phyloP scores from a whole-genome alignment of 2,113 vertebrate species.

The Cricetomys ansorgei region DNA sequence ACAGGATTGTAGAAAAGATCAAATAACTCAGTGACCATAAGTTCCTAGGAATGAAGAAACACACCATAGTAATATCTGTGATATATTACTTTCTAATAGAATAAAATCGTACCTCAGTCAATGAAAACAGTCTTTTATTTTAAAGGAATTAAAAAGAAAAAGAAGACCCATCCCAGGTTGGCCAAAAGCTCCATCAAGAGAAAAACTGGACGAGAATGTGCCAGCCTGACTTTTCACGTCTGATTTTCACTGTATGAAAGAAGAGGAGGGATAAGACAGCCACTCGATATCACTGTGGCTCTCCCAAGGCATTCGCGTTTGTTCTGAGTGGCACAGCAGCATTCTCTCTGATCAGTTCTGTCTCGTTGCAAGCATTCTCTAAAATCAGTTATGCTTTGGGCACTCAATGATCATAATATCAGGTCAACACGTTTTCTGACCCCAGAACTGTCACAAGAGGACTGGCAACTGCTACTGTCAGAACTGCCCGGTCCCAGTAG shows the following conservation, averaged over 20 bases:
- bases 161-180: background rate
- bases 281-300: background rate
- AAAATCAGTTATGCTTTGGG: conserved; percentile 29
- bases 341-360: background rate
- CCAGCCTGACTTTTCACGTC: background rate
- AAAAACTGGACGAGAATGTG: background rate
- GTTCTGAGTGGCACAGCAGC: background rate
- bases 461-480: conserved; percentile 30
- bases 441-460: background rate
- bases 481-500: conserved; percentile 4
- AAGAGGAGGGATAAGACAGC: background rate
- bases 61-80: conserved; percentile 13
- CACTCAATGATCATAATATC: background rate
- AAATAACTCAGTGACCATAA: conserved; percentile 41
- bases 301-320: background rate
- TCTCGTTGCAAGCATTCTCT: background rate
- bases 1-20: conserved; percentile 60
- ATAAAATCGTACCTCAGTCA: conserved; percentile 24
- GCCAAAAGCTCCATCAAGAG: background rate
- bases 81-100: conserved; percentile 27
- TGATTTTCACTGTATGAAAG: background rate
- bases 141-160: conserved; percentile 23
- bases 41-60: conserved; percentile 42
- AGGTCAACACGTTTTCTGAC: conserved; percentile 51
- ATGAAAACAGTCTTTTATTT: conserved; percentile 43